A percentile compares a stretch with the other conserved stretches of the same genome.
These are phyloP conservation scores for Melanogrammus aeglefinus DNA, from an alignment of 2,797 vertebrate genomes.

Conservation along the genomic window DNA sequence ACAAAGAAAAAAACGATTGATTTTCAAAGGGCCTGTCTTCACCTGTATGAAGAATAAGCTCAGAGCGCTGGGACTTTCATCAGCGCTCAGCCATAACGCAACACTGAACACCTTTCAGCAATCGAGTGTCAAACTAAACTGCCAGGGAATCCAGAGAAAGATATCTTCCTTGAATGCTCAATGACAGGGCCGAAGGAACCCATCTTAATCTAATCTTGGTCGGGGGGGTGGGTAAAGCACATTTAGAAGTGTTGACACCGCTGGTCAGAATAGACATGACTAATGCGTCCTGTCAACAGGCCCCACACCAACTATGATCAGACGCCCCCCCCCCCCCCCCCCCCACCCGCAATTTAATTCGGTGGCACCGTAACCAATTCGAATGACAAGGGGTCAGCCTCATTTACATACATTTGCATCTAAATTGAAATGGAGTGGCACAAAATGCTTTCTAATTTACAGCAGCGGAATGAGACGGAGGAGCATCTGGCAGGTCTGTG, in stretches of 20 bases:
- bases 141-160: not conserved
- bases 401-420: conserved; percentile 63
- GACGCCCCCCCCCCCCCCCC: conserved; percentile 13
- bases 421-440: conserved; percentile 50
- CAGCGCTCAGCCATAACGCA: too few relatives aligned
- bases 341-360: not conserved
- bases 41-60: too few relatives aligned
- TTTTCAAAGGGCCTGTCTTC: too few relatives aligned
- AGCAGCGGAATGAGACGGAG: conserved; percentile 29
- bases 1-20: too few relatives aligned
- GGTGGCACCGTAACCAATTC: conserved; percentile 39
- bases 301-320: not conserved
- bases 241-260: too few relatives aligned
- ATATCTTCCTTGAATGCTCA: not conserved
- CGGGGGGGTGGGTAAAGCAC: too few relatives aligned
- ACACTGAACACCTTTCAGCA: too few relatives aligned
- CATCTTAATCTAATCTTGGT: not conserved
- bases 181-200: not conserved
- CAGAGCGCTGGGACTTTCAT: too few relatives aligned
- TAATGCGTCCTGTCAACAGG: too few relatives aligned
- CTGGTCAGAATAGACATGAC: too few relatives aligned
- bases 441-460: conserved; percentile 29
- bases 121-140: not conserved
- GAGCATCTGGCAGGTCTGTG: not conserved
- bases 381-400: conserved; percentile 21